Conservation (phyloP, 1,140 invertebrate species). For the Heliconius himera region DNA sequence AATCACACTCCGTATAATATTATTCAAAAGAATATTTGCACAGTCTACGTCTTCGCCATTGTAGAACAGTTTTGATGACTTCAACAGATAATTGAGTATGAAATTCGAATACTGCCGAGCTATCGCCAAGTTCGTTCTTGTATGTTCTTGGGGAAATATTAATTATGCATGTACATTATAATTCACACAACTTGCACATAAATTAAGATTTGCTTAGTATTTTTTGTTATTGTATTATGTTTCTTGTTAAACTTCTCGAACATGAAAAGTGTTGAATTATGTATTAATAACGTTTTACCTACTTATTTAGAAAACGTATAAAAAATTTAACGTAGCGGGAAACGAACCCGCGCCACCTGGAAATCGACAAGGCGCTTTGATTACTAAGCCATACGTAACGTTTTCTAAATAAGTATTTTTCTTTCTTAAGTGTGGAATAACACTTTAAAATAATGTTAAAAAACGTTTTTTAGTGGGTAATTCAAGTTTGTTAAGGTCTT, state of each 20-base stretch:
- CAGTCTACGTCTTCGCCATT: slow-evolving; percentile 4
- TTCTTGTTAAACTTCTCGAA: background rate
- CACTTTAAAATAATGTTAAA: too few relatives aligned
- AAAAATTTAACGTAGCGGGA: too few relatives aligned
- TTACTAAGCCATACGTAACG: too few relatives aligned
- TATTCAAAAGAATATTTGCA: slow-evolving; percentile 12
- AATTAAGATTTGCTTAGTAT: background rate
- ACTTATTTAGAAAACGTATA: too few relatives aligned
- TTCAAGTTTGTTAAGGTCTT: too few relatives aligned
- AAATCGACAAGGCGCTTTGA: too few relatives aligned
- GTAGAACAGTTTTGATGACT: slow-evolving; percentile 1
- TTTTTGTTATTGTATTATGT: background rate
- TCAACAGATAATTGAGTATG: slow-evolving; percentile 6
- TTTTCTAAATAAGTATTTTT: too few relatives aligned
- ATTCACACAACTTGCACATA: slow-evolving; percentile 10
- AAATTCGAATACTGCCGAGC: slow-evolving; percentile 5
- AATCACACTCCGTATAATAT: slow-evolving; percentile 5
- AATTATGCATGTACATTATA: slow-evolving; percentile 12
- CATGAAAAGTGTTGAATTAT: background rate
- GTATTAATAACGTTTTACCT: background rate
- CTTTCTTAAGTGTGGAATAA: too few relatives aligned
- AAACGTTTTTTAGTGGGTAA: background rate
- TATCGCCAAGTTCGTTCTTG: slow-evolving; percentile 3
- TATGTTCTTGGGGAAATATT: slow-evolving; percentile 5
- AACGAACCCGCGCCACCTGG: too few relatives aligned